Percentiles rank a stretch among this genome's conserved stretches.
Evolutionary conservation across 64 coral and sea anemone species (phyloP).

Genomic region (Montipora capricornis): DNA sequence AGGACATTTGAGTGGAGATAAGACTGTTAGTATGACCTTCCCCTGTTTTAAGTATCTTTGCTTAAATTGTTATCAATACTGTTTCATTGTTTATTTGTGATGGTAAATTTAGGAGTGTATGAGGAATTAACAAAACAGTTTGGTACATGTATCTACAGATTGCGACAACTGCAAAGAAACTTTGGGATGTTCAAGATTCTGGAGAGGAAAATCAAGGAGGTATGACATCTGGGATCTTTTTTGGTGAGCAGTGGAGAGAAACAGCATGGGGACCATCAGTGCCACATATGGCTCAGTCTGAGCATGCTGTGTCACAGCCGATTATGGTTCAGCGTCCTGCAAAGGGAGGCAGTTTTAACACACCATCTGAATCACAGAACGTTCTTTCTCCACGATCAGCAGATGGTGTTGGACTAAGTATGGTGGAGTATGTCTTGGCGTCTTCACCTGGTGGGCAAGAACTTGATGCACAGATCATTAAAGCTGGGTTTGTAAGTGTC

Average conservation of each 20-base stretch:
- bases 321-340: constrained; percentile 93
- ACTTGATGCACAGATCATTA: constrained; percentile 94
- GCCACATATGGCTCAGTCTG: constrained; percentile 89
- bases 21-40: no score
- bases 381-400: constrained; percentile 91
- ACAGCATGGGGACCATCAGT: constrained; percentile 93
- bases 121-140: background rate
- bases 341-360: constrained; percentile 83
- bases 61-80: no score
- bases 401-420: constrained; percentile 91
- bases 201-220: constrained; percentile 79
- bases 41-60: no score
- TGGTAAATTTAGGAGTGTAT: background rate
- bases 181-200: constrained; percentile 95
- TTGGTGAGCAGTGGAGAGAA: constrained; percentile 89
- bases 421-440: constrained; percentile 95
- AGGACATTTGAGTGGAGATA: no score
- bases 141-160: constrained; percentile 51
- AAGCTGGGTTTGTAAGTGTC: constrained; percentile 94
- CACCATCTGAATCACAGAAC: constrained; percentile 78
- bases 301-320: constrained; percentile 98
- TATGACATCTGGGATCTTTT: constrained; percentile 82
- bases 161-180: constrained; percentile 96
- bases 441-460: constrained; percentile 92
- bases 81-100: no score